These are phyloP conservation scores for Metaphire vulgaris DNA, from an alignment of 1,140 invertebrate species.

Conservation along the genomic window DNA sequence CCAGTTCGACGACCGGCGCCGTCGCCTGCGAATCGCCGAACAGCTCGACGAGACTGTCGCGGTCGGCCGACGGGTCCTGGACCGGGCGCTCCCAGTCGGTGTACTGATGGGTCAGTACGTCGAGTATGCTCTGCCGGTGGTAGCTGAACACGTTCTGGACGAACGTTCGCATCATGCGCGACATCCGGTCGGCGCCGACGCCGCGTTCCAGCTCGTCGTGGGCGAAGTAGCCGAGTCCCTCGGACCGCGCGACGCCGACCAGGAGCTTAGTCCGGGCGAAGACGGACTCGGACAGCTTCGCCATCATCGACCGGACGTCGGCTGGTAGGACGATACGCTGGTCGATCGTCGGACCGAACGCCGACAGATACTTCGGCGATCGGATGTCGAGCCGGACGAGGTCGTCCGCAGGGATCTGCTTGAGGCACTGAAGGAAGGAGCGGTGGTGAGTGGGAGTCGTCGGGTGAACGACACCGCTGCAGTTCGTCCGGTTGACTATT, in stretches of 20 bases:
- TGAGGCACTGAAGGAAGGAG: constrained; percentile 64
- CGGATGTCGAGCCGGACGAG: constrained; percentile 64
- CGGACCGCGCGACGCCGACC: constrained; percentile 83
- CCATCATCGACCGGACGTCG: constrained; percentile 30
- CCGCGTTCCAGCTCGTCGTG: constrained; percentile 85
- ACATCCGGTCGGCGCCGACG: constrained; percentile 53
- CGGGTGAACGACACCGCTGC: not conserved
- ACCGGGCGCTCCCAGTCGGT: constrained; percentile 79
- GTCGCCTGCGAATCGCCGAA: constrained; percentile 67
- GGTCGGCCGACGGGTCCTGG: constrained; percentile 82
- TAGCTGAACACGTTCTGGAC: constrained; percentile 74
- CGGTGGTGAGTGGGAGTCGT: not conserved
- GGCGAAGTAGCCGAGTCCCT: constrained; percentile 79
- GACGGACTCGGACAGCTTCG: constrained; percentile 6
- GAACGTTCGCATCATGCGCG: constrained; percentile 69
- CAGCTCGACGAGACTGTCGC: constrained; percentile 84
- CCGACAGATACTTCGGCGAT: constrained; percentile 56
- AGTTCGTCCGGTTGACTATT: constrained; percentile 62
- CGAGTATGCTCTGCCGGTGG: constrained; percentile 92
- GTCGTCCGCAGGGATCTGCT: constrained; percentile 70
- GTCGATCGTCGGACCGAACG: constrained; percentile 66
- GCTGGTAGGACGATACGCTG: constrained; percentile 47
- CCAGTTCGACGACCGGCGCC: constrained; percentile 79
- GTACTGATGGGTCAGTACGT: constrained; percentile 93
- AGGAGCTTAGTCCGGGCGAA: constrained; percentile 65